phyloP scores from a whole-genome alignment of 2,888 invertebrate species.

The Drosophila prolongata region DNA sequence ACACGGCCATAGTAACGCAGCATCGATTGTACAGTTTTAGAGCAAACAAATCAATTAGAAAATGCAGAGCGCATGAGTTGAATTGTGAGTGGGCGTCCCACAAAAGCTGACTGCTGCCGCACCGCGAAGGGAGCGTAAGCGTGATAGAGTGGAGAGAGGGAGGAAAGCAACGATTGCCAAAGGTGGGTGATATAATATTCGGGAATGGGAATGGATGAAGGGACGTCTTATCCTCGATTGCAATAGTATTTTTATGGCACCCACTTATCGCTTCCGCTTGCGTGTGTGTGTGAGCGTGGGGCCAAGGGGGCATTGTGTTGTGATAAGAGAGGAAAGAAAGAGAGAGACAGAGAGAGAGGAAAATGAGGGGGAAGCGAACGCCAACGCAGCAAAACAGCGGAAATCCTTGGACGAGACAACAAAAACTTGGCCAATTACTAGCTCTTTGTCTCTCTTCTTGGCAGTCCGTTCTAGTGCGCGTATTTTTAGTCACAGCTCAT shows the following conservation, averaged over 20 bases:
- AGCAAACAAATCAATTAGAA: conserved; percentile 44
- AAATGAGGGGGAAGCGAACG: not conserved
- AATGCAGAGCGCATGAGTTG: conserved; percentile 48
- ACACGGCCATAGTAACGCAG: conserved; percentile 9
- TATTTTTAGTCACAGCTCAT: conserved; percentile 60
- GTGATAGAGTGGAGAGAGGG: conserved; percentile 10
- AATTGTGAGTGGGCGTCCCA: conserved; percentile 38
- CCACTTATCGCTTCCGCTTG: conserved; percentile 38
- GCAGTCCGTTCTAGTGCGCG: conserved; percentile 29
- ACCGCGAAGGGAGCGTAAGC: conserved; percentile 10
- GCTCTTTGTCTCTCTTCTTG: conserved; percentile 44
- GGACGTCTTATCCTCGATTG: conserved; percentile 44
- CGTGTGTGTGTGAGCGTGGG: conserved; percentile 13
- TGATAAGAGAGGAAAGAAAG: conserved; percentile 52
- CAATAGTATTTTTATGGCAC: conserved; percentile 32
- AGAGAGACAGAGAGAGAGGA: not conserved
- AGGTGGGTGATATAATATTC: conserved; percentile 51
- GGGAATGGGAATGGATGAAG: not conserved
- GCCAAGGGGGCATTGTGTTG: conserved; percentile 44
- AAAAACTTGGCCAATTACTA: conserved; percentile 10
- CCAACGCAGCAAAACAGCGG: conserved; percentile 20
- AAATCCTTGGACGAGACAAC: conserved; percentile 8
- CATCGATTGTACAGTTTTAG: conserved; percentile 41
- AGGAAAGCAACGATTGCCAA: conserved; percentile 71
- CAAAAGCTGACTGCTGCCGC: conserved; percentile 50